Evolutionary conservation across 2,888 invertebrate genomes (phyloP).

Genomic region (Pseudolycoriella hygida): DNA sequence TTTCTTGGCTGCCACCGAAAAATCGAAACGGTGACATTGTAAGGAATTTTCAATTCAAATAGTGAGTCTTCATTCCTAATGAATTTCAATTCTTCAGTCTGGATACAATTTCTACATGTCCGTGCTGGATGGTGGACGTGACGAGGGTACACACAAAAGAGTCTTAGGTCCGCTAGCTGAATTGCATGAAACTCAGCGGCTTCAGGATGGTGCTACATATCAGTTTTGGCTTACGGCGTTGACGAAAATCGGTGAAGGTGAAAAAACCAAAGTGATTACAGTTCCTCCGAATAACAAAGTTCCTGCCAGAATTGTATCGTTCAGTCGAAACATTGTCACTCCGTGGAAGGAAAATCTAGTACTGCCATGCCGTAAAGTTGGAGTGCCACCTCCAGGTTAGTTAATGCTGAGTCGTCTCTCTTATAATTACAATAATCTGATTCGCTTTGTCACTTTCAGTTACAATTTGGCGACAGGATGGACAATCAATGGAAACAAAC

Average conservation of each 20-base stretch:
- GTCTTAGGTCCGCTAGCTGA: conserved; percentile 50
- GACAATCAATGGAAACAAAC: conserved; percentile 52
- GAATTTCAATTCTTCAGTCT: conserved; percentile 16
- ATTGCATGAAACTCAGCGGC: conserved; percentile 50
- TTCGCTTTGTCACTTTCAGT: no score
- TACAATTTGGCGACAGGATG: conserved; percentile 63
- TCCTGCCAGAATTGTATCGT: conserved; percentile 77
- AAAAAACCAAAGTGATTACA: conserved; percentile 57
- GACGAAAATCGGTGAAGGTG: conserved; percentile 70
- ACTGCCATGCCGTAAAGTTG: conserved; percentile 70
- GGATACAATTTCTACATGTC: conserved; percentile 74
- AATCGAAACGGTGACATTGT: conserved; percentile 69
- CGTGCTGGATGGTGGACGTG: conserved; percentile 57
- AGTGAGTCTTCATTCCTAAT: neutral
- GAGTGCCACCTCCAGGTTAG: conserved; percentile 66
- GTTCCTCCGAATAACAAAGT: conserved; percentile 62
- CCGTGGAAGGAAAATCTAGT: conserved; percentile 80
- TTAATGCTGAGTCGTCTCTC: no score
- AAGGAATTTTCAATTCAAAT: conserved; percentile 14
- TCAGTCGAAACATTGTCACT: conserved; percentile 57
- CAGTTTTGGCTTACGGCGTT: conserved; percentile 59
- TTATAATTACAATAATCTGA: no score
- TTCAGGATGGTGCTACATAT: conserved; percentile 47
- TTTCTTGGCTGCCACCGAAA: conserved; percentile 78
- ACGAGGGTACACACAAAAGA: conserved; percentile 60